Percentiles rank a stretch among this genome's conserved stretches.
These are phyloP conservation scores for Tachystola acroxantha DNA, from an alignment of 2,888 invertebrate species.

Conservation along the genomic window DNA sequence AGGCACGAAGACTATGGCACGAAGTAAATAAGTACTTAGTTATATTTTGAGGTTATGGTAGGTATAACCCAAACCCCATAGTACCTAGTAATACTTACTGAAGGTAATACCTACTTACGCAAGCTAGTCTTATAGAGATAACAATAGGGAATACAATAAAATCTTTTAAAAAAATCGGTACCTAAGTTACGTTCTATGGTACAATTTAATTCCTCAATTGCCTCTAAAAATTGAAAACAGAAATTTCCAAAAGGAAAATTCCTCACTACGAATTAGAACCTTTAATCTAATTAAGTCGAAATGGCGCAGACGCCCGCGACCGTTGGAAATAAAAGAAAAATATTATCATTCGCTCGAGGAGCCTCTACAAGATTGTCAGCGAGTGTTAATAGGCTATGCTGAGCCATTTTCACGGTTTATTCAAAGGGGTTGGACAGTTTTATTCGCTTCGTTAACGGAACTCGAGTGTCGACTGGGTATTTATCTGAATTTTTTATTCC, in stretches of 20 bases:
- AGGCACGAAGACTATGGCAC: too few relatives aligned
- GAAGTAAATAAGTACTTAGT: too few relatives aligned
- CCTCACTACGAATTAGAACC: slow-evolving; percentile 43
- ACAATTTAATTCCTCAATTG: neutral
- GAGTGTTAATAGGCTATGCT: slow-evolving; percentile 66
- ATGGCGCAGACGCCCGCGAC: slow-evolving; percentile 27
- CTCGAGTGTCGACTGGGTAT: slow-evolving; percentile 45
- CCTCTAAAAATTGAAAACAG: slow-evolving; percentile 19
- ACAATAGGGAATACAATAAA: too few relatives aligned
- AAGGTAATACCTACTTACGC: too few relatives aligned
- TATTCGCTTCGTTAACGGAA: slow-evolving; percentile 64
- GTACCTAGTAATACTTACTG: too few relatives aligned
- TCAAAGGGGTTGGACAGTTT: slow-evolving; percentile 62
- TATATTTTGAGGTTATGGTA: too few relatives aligned
- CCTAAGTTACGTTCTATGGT: too few relatives aligned
- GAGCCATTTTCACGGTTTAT: slow-evolving; percentile 60
- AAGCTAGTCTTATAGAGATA: too few relatives aligned
- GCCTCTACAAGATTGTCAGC: slow-evolving; percentile 58
- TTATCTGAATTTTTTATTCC: slow-evolving; percentile 52
- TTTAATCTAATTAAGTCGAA: slow-evolving; percentile 59
- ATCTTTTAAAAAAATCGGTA: too few relatives aligned
- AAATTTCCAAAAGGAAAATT: slow-evolving; percentile 40
- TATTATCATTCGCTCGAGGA: slow-evolving; percentile 56
- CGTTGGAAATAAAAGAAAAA: slow-evolving; percentile 66
- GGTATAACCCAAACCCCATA: too few relatives aligned